Evolutionary conservation across 2,888 invertebrate genomes (phyloP), one percentile per base, ranked within the genome.

Genomic region (Drosophila demipolita): DNA sequence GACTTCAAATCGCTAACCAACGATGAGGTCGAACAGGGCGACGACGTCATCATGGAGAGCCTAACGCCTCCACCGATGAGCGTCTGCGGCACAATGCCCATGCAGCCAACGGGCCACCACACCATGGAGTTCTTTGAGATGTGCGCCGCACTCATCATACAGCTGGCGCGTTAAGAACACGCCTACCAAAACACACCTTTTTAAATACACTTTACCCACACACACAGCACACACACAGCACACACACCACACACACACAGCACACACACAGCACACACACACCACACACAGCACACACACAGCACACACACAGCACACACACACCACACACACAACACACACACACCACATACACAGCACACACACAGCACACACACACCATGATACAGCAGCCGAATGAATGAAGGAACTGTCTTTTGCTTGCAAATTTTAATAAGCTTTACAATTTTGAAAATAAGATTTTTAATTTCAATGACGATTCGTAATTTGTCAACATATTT

Each of bases 61-160:
- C 82, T 93, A 32, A 93, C 93, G 32, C 93, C 93, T 48, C 93
- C 93, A 11, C 90, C 92, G 7, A 63, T 91, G 4, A 91, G 90
- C 60, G 73, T 69, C 0, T 80, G 80, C 23, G 87, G 84, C 3
- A 77, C 91, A 6, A 92, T 93, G 90, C 93, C 93, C 2, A 83
- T 92, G 9, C 93, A 93, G 75, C 93, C 93, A 9, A 94, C 94
- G 32, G 97, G 97, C 0, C 99, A 99, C 92, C 98, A 99, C 93
- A 99, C 99, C 2, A 98, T 99, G 97, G 99, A 99, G 94, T 99
- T 99, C 94, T 99, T 99, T 92, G 99, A 99, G 94, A 99, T 99
- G 99, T 99, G 99, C 93, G 99, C 99, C 26, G 98, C 98, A 3
- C 95, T 99, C 53, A 99, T 99, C 87, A 99, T 99, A 74, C 99